Conservation (phyloP, 2,113 vertebrate species). For the Zapus hudsonius region DNA sequence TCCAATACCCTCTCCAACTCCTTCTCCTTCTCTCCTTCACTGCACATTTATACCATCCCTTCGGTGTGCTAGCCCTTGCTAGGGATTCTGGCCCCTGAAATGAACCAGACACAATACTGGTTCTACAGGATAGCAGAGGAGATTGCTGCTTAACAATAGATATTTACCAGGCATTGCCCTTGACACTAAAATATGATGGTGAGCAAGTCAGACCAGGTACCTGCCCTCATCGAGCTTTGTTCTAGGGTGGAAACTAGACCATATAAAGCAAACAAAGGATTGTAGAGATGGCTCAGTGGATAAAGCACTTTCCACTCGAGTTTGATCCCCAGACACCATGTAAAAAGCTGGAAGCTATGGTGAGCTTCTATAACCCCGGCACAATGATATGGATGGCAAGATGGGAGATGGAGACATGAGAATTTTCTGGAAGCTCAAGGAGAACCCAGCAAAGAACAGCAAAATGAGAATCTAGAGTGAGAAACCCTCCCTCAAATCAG, state of each 20-base stretch:
- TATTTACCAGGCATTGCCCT: neutral
- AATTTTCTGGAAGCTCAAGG: no score
- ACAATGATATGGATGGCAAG: no score
- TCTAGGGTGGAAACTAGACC: neutral
- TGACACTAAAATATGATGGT: neutral
- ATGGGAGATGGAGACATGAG: no score
- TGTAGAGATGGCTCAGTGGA: no score
- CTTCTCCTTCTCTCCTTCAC: neutral
- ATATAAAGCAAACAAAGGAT: neutral
- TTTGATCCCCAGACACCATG: no score
- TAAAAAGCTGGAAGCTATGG: neutral
- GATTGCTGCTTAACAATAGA: neutral
- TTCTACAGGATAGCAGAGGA: neutral
- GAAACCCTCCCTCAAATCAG: no score
- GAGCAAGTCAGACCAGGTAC: neutral
- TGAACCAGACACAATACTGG: neutral
- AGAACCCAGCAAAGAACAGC: no score
- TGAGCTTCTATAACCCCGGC: no score
- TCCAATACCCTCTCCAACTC: no score
- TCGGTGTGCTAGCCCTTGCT: neutral
- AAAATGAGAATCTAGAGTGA: no score
- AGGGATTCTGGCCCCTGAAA: neutral
- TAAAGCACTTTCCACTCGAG: no score
- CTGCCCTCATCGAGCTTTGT: neutral
- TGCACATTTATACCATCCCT: no score